Evolutionary conservation across 2,888 invertebrate species (phyloP).

Genomic region (Scaptomyza tumidula): DNA sequence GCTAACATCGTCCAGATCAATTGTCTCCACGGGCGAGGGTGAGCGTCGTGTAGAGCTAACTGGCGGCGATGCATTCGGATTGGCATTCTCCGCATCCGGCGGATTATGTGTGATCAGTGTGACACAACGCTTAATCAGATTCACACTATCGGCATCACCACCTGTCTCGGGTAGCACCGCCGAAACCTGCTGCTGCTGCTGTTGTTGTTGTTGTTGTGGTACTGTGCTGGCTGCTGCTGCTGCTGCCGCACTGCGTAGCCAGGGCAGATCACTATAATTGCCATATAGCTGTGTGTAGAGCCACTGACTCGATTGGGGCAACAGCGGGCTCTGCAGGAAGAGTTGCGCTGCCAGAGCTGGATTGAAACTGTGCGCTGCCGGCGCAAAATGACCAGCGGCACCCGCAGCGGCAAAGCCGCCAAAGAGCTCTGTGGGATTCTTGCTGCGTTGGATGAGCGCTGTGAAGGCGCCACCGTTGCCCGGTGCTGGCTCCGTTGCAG

Average conservation of each 20-base stretch:
- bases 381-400: slow-evolving; percentile 84
- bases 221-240: slow-evolving; percentile 80
- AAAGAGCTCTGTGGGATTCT: slow-evolving; percentile 83
- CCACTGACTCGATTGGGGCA: slow-evolving; percentile 92
- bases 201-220: slow-evolving; percentile 38
- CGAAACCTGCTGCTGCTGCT: slow-evolving; percentile 41
- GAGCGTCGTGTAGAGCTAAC: slow-evolving; percentile 86
- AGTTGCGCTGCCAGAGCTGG: slow-evolving; percentile 89
- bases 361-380: slow-evolving; percentile 85
- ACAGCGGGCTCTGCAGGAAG: slow-evolving; percentile 90
- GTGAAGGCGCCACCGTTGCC: slow-evolving; percentile 83
- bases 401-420: slow-evolving; percentile 85
- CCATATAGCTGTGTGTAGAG: slow-evolving; percentile 91
- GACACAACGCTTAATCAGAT: slow-evolving; percentile 83
- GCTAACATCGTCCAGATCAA: slow-evolving; percentile 82
- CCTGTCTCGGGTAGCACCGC: slow-evolving; percentile 13
- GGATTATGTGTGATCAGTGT: slow-evolving; percentile 83
- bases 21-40: slow-evolving; percentile 86
- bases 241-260: slow-evolving; percentile 86
- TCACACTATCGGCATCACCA: slow-evolving; percentile 75
- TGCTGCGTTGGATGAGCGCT: slow-evolving; percentile 83
- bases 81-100: slow-evolving; percentile 81
- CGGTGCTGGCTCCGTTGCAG: slow-evolving; percentile 50
- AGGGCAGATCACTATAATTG: slow-evolving; percentile 88
- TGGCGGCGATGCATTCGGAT: slow-evolving; percentile 84